phyloP scores from a whole-genome alignment of 2,113 vertebrate genomes.

The Paradisaea rubra region DNA sequence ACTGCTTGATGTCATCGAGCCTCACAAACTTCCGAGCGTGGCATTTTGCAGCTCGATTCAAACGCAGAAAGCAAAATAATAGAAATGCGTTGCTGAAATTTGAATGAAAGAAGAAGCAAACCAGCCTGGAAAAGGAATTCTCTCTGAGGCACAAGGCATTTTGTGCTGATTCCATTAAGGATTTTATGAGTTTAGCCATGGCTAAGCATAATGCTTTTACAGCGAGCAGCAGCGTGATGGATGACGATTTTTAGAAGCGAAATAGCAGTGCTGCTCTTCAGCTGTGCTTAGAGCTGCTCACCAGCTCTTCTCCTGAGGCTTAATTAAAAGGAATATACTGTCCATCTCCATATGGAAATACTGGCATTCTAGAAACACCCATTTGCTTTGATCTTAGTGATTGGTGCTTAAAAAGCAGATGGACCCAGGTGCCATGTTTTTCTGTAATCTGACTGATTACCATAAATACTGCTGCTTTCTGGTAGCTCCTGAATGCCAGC shows the following conservation, averaged over 20 bases:
- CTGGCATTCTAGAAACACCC: neutral
- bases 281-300: neutral
- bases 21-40: neutral
- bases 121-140: neutral
- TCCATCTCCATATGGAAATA: neutral
- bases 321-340: neutral
- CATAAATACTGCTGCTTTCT: neutral
- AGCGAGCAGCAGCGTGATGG: neutral
- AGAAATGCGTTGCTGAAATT: neutral
- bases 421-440: neutral
- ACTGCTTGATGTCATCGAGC: neutral
- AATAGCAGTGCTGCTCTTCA: slow-evolving; percentile 1
- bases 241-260: neutral
- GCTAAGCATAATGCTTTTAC: neutral
- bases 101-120: neutral
- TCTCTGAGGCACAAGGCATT: neutral
- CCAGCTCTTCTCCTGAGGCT: slow-evolving; percentile 4
- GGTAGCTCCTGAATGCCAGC: neutral
- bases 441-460: neutral
- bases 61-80: neutral
- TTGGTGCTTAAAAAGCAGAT: neutral
- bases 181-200: slow-evolving; percentile 9
- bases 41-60: neutral
- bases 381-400: neutral
- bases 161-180: neutral